Conservation (phyloP, 2,113 vertebrate species). For the Brachirus orientalis region DNA sequence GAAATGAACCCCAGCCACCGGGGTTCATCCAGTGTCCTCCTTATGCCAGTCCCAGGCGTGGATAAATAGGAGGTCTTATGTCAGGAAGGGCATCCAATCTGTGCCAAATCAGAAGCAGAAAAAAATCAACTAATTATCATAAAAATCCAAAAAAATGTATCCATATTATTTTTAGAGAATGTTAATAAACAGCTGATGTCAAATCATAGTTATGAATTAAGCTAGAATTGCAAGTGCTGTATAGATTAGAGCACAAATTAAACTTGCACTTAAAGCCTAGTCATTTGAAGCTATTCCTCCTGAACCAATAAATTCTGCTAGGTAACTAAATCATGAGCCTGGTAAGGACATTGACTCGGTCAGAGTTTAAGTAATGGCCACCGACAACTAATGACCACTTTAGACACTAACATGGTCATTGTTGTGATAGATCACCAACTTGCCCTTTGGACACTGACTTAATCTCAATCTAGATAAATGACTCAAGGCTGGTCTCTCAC, state of each 20-base stretch:
- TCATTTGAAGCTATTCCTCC: conserved; percentile 29
- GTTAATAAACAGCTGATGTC: background rate
- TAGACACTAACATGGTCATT: conserved; percentile 52
- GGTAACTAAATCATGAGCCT: conserved; percentile 53
- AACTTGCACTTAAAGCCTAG: conserved; percentile 9
- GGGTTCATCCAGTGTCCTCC: no score
- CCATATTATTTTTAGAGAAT: no score
- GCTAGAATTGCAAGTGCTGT: background rate
- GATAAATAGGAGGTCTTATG: no score
- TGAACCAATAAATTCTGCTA: conserved; percentile 39
- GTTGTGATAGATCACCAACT: conserved; percentile 53
- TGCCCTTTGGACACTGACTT: conserved; percentile 31
- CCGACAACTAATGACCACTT: conserved; percentile 57
- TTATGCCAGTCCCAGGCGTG: no score
- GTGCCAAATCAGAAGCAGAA: no score
- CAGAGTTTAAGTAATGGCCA: conserved; percentile 62
- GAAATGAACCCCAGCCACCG: no score
- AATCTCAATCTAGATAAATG: conserved; percentile 52
- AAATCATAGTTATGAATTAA: no score
- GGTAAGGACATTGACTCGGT: conserved; percentile 37
- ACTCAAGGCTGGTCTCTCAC: conserved; percentile 24
- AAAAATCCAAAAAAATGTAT: no score
- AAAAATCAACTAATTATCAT: no score
- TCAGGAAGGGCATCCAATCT: no score
- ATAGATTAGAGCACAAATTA: background rate